These are phyloP conservation scores for Enteromius mattozi DNA, from an alignment of 2,797 vertebrate species.

Conservation along the genomic window DNA sequence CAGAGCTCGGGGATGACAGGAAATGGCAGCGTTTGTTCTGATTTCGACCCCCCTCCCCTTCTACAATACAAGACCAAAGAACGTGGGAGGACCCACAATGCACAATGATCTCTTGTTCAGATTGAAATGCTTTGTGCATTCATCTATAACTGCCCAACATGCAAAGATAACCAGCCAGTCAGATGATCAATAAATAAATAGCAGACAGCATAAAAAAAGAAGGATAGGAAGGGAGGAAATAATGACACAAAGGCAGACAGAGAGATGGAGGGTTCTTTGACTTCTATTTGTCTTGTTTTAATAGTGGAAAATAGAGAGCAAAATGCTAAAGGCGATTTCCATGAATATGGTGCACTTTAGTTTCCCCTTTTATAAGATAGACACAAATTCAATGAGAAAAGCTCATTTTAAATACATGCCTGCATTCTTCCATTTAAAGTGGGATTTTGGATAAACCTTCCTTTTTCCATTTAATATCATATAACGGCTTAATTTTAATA, in stretches of 20 bases:
- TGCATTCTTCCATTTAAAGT: background rate
- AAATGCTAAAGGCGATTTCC: background rate
- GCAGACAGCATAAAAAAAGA: conserved; percentile 67
- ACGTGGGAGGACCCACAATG: conserved; percentile 61
- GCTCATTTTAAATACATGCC: background rate
- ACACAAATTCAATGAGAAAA: background rate
- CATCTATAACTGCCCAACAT: conserved; percentile 71
- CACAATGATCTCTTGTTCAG: conserved; percentile 69
- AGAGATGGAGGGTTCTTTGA: conserved; percentile 48
- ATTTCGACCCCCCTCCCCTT: conserved; percentile 47
- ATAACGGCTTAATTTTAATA: background rate
- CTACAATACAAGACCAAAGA: conserved; percentile 50
- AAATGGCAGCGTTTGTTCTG: conserved; percentile 71
- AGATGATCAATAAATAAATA: conserved; percentile 75
- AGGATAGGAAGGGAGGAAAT: conserved; percentile 23
- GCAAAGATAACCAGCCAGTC: conserved; percentile 74
- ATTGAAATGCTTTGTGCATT: conserved; percentile 68
- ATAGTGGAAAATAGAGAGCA: conserved; percentile 4
- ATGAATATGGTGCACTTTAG: background rate
- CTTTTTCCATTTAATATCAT: background rate
- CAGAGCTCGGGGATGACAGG: conserved; percentile 70
- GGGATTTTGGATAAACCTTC: background rate
- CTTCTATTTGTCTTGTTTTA: conserved; percentile 46
- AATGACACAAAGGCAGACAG: conserved; percentile 44
- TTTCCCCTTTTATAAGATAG: background rate